phyloP scores from a whole-genome alignment of 2,888 invertebrate species.

The Griposia aprilina region DNA sequence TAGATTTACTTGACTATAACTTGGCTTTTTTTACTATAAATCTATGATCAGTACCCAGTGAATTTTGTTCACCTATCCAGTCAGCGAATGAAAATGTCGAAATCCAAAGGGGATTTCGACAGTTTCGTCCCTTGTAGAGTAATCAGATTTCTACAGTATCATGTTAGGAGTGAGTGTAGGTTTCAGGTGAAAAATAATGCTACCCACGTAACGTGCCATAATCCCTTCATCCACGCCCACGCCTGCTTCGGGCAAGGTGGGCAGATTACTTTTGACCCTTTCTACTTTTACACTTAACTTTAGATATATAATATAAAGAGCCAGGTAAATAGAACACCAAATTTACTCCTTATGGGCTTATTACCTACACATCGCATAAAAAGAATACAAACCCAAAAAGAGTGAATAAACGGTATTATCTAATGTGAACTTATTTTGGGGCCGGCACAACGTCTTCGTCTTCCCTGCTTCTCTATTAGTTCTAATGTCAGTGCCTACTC shows the following conservation, averaged over 20 bases:
- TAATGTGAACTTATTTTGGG: not conserved
- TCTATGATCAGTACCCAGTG: no score
- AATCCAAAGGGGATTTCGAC: not conserved
- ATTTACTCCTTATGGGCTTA: not conserved
- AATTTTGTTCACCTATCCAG: not conserved
- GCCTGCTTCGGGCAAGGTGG: not conserved
- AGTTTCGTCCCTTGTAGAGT: not conserved
- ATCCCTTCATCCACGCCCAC: not conserved
- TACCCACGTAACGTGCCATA: not conserved
- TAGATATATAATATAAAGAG: not conserved
- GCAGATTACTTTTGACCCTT: not conserved
- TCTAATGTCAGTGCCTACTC: no score
- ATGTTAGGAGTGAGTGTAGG: not conserved
- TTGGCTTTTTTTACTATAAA: no score
- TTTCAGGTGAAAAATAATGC: conserved; percentile 7
- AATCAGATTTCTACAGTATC: conserved; percentile 1
- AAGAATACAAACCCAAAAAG: no score
- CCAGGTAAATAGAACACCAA: not conserved
- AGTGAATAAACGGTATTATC: not conserved
- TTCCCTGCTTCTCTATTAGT: not conserved
- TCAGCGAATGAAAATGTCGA: not conserved
- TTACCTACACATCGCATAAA: not conserved
- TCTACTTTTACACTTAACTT: not conserved
- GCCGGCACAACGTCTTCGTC: not conserved
- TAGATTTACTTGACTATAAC: no score